A percentile compares a stretch with the other conserved stretches of the same genome.
These are phyloP conservation scores for Karalla daura DNA, from an alignment of 2,797 vertebrate species.

Conservation along the genomic window DNA sequence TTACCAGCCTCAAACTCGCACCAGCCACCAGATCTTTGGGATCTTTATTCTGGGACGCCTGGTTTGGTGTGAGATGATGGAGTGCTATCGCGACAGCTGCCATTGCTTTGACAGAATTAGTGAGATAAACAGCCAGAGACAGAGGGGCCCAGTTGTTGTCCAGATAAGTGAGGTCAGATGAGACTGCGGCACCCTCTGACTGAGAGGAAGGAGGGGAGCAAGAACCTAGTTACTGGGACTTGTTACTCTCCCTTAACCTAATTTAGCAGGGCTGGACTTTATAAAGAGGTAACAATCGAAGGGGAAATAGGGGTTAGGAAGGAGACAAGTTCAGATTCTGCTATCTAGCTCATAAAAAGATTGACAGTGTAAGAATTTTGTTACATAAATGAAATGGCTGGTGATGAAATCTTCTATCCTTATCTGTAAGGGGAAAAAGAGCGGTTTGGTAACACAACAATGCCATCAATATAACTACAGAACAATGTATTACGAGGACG, in stretches of 20 bases:
- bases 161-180: slow-evolving; percentile 71
- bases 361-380: no score
- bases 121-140: slow-evolving; percentile 68
- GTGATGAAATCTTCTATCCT: no score
- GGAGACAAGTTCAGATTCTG: neutral
- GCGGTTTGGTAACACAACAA: no score
- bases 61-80: slow-evolving; percentile 45
- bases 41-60: slow-evolving; percentile 52
- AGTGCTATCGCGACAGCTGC: slow-evolving; percentile 72
- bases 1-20: slow-evolving; percentile 11
- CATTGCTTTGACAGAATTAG: slow-evolving; percentile 72
- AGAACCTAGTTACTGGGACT: slow-evolving; percentile 1
- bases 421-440: no score
- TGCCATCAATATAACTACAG: no score
- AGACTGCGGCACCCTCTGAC: slow-evolving; percentile 9
- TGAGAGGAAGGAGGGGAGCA: slow-evolving; percentile 18
- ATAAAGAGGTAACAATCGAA: neutral
- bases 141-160: slow-evolving; percentile 59
- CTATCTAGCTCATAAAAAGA: neutral
- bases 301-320: neutral
- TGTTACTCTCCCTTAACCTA: neutral
- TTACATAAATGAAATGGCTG: no score
- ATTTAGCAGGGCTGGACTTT: neutral
- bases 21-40: slow-evolving; percentile 39
- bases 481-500: no score